phyloP scores from a whole-genome alignment of 2,113 vertebrate species.

The Gobio gobio region DNA sequence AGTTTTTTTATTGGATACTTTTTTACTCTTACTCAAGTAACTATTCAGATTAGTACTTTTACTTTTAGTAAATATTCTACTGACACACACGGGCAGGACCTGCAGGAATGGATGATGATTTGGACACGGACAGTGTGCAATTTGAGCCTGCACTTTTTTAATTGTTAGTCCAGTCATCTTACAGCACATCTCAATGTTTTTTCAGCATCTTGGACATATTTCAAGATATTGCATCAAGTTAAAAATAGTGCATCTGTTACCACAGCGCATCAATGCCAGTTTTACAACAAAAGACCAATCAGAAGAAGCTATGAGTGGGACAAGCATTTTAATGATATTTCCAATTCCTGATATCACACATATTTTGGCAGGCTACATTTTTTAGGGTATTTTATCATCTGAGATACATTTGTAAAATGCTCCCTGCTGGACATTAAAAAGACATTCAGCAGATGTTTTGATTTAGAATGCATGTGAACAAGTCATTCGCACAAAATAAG shows the following conservation, averaged over 20 bases:
- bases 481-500: not conserved
- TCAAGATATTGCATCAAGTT: not conserved
- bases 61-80: too few relatives aligned
- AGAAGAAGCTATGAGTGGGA: not conserved
- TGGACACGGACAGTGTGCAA: not conserved
- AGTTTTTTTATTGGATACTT: too few relatives aligned
- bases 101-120: not conserved
- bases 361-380: not conserved
- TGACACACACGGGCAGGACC: not conserved
- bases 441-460: not conserved
- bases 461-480: not conserved
- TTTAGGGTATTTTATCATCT: not conserved
- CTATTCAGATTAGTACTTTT: too few relatives aligned
- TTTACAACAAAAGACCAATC: not conserved
- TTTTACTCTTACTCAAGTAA: too few relatives aligned
- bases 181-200: not conserved
- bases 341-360: not conserved
- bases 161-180: not conserved
- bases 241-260: not conserved
- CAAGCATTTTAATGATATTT: not conserved
- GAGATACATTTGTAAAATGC: not conserved
- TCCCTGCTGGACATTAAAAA: not conserved
- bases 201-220: constrained; percentile 9
- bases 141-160: not conserved
- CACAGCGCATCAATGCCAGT: not conserved